Base-by-base conservation (phyloP, 2,113 vertebrate genomes). In the Astur gentilis region DNA sequence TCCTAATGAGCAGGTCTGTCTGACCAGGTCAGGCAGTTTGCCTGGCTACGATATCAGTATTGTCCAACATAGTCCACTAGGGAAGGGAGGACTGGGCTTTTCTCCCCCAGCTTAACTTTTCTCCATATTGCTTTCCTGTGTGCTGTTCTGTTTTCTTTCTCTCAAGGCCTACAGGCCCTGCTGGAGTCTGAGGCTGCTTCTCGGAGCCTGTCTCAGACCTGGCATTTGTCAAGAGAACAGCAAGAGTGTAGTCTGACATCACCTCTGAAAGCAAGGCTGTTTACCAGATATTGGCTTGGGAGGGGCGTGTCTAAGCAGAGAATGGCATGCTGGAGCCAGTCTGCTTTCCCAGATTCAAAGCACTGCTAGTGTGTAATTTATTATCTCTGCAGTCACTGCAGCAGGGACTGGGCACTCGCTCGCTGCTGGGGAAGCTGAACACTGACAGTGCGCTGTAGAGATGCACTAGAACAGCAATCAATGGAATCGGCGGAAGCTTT, bases 321-420 rank as follows among this genome's bases (percentile, higher is more conserved):
- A 85, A 42, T 27, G 44, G 73, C 47, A 8, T 19, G 62, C 78
- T 80, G 84, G 54, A 83, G 87, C 93, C 81, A 4, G 65, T 21
- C 89, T 87, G 61, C 86, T 64, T 71, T 89, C 83, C 55, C 73
- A 21, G 40, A 75, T 78, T 82, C 69, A 21, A 11, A 95, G 87
- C 45, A 38, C 89, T 93, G 78, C 78, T 4, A 1, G 70, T 25
- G 77, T 72, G 93, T 91, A 66, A 96, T 96, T 96, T 95, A 96
- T 93, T 81, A 36, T 69, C 90, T 73, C 95, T 97, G 93, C 93
- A 94, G 93, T 81, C 66, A 42, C 89, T 91, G 96, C 94, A 91
- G 94, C 88, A 94, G 67, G 58, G 67, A 72, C 65, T 23, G 16
- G 49, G 70, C 83, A 34, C 49, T 89, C 0, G 0, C 75, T 83